Conservation (phyloP, 2,888 invertebrate species). For the Monochamus alternatus region DNA sequence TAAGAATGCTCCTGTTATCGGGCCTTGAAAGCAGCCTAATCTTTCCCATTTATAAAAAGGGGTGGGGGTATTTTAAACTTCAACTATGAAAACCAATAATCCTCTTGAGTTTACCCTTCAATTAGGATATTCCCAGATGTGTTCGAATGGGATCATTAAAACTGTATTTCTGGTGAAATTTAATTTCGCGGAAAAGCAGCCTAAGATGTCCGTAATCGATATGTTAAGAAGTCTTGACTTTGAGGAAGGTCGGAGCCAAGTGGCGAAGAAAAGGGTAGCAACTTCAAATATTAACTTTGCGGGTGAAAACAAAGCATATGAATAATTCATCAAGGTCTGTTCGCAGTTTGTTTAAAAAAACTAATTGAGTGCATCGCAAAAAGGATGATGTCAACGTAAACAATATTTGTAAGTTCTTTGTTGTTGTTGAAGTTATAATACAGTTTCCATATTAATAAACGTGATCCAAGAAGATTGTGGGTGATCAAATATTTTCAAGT, state of each 20-base stretch:
- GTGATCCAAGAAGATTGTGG: too few relatives aligned
- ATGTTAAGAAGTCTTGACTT: constrained; percentile 14
- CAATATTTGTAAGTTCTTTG: too few relatives aligned
- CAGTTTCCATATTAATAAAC: too few relatives aligned
- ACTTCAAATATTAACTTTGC: constrained; percentile 6
- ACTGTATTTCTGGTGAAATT: not conserved
- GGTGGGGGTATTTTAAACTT: not conserved
- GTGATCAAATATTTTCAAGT: too few relatives aligned
- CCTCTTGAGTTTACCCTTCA: not conserved
- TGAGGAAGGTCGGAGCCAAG: constrained; percentile 1
- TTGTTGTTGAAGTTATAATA: too few relatives aligned
- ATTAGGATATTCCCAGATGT: not conserved
- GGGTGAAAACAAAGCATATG: not conserved
- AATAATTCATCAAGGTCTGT: constrained; percentile 2
- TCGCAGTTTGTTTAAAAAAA: not conserved
- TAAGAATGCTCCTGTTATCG: not conserved
- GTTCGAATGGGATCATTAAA: not conserved
- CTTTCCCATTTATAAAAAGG: not conserved
- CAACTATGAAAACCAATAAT: not conserved
- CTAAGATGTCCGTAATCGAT: constrained; percentile 1
- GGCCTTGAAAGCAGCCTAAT: constrained; percentile 1
- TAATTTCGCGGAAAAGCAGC: not conserved
- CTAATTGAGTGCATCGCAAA: not conserved
- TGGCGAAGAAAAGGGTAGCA: constrained; percentile 5
- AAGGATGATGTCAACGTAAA: not conserved